Base-by-base conservation (phyloP, 2,888 invertebrate species). In the Clivina fossor region DNA sequence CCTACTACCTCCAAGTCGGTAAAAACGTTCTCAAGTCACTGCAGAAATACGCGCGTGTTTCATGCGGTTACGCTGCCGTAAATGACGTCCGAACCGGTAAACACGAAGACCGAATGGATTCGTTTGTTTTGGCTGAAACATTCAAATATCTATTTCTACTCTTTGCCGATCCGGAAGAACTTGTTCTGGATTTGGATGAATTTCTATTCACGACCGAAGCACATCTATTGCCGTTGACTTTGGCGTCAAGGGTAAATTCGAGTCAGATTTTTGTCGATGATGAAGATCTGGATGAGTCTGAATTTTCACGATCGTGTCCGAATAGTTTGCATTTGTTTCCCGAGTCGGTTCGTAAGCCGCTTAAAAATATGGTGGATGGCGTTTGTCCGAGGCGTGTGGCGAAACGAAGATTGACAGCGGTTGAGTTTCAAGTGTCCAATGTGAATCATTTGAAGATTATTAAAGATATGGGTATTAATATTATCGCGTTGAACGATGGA, bases 81-180 rank as follows among this genome's bases (percentile, higher is more conserved):
- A 93, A 92, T 66, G 95, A 97, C 74, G 91, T 97, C 1, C 81
- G 94, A 38, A 93, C 93, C 0, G 85, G 90, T 20, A 82, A 84
- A 57, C 92, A 93, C 68, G 96, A 97, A 70, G 96, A 98, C 69
- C 83, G 96, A 61, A 96, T 99, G 96, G 98, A 99, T 71, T 97
- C 97, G 0, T 99, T 93, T 76, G 94, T 99, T 0, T 78, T 99
- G 1, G 92, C 98, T 0, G 98, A 99, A 77, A 99, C 98, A 0
- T 91, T 99, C 69, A 99, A 99, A 74, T 99, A 99, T 72, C 78
- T 99, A 7, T 99, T 86, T 74, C 80, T 99, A 71, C 76, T 99
- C 55, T 99, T 98, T 72, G 86, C 94, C 26, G 89, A 96, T 63
- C 86, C 89, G 50, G 83, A 82, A 24, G 95, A 97, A 67, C 74